Conservation (phyloP, 2,888 invertebrate species). For the Zygaena filipendulae region DNA sequence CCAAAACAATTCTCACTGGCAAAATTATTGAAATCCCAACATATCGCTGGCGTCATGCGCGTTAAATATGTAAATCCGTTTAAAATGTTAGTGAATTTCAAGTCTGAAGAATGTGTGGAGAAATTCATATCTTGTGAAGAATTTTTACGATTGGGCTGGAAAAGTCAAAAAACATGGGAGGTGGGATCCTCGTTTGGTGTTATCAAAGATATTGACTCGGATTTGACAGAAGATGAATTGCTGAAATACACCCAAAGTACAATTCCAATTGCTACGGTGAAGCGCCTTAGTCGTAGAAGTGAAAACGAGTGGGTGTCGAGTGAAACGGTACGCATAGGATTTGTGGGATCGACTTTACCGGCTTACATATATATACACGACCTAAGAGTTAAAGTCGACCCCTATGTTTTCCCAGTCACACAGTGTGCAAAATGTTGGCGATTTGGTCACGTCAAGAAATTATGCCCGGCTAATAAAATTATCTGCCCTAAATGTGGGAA, state of each 20-base stretch:
- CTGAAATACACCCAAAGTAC: conserved; percentile 2
- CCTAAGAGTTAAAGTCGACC: too few relatives aligned
- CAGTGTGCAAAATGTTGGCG: too few relatives aligned
- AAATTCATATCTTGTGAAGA: conserved; percentile 3
- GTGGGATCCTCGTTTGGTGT: conserved; percentile 11
- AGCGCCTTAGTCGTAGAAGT: conserved; percentile 5
- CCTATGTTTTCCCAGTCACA: too few relatives aligned
- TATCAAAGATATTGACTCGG: conserved; percentile 10
- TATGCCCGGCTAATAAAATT: too few relatives aligned
- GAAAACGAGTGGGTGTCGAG: conserved; percentile 7
- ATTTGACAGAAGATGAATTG: conserved; percentile 9
- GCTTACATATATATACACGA: too few relatives aligned
- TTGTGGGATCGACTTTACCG: too few relatives aligned
- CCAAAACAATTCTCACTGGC: too few relatives aligned
- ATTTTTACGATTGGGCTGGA: conserved; percentile 7
- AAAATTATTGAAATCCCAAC: too few relatives aligned
- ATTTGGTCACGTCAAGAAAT: too few relatives aligned
- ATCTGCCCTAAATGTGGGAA: too few relatives aligned
- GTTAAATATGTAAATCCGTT: conserved; percentile 11
- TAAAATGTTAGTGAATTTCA: conserved; percentile 9
- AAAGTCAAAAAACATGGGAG: conserved; percentile 7
- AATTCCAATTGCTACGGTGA: conserved; percentile 4
- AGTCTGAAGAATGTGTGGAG: conserved; percentile 3
- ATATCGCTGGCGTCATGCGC: too few relatives aligned
- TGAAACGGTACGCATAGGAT: conserved; percentile 7